Evolutionary conservation across 2,888 invertebrate species (phyloP), one percentile per base, ranked within the genome.

Genomic region (Acanthacorydalis orientalis): DNA sequence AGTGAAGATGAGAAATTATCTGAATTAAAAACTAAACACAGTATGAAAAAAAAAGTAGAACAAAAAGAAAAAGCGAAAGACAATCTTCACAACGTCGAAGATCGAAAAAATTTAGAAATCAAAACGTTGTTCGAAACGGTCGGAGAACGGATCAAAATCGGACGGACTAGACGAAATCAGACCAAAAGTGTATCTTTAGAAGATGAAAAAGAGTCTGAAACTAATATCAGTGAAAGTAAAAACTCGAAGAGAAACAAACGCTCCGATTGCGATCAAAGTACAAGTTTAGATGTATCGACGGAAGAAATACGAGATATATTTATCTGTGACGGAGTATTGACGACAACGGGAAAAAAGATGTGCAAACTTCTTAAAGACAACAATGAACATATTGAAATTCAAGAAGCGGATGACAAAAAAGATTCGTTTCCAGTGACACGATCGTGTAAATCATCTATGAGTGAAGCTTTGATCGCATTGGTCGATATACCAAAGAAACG

Each of bases 261-360:
- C 8, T n/a, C 49, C 15, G 41, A 38, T 23, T 46, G 48, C 11
- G 48, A 51, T 32, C 4, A 31, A 7, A 40, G 11, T 43, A 47
- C 47, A 47, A 49, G 46, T 44, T 58, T 83, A 43, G 72, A 77
- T 55, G 69, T 71, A 59, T 64, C 83, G 2, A 81, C 81, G 53
- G 77, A 78, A 51, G 80, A 82, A 53, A 75, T 82, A 39, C 73
- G 77, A 54, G 80, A 81, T 56, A 80, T 80, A 75, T 79, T 79
- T 56, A 75, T 79, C 47, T 70, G 73, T 52, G 78, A 74, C 32
- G 78, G 74, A 32, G 73, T 80, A 1, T 60, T 78, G 31, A 73
- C 75, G 46, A 72, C 77, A 11, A 75, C 75, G 2, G 80, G 80
- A 10, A 72, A 77, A 56, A 65, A 82, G 52, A 74, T 74, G 69